Base-by-base conservation (phyloP, 2,113 vertebrate genomes). In the Xiphias gladius region DNA sequence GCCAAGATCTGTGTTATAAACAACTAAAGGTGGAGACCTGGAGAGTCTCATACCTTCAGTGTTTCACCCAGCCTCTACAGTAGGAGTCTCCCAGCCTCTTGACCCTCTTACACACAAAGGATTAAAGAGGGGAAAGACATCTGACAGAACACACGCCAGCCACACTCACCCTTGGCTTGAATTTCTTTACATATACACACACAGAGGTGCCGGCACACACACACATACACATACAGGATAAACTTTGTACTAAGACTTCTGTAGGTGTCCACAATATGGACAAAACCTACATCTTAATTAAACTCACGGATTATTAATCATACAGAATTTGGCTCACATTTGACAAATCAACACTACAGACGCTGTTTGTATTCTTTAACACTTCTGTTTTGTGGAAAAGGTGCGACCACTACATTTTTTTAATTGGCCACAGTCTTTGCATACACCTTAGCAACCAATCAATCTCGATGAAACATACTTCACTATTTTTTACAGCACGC, bases 101-200 rank as follows among this genome's bases (percentile, higher is more conserved):
- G 90, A 93, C 91, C 93, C 86, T 87, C 84, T 76, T 65, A 73
- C 79, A 88, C 85, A 91, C 86, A 93, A 88, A 93, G 86, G 92
- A 93, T 93, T 92, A 94, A 85, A 84, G 84, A 88, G 73, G 54
- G 73, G 66, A 85, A 76, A 91, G 58, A 80, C 85, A 50, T 88
- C 80, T 80, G 89, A 89, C 76, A 87, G 85, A 92, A 91, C 86
- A 76, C 90, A 89, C 83, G 73, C 90, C 91, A 85, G 84, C 57
- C 86, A 89, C 87, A 76, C 90, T 91, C 81, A 22, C 76, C 59
- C 73, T 75, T 67, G 78, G 75, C 61, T 76, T 55, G 61, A 77
- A 73, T 64, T 87, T 84, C 83, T 83, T 80, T 82, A 81, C 70
- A 84, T 50, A 85, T 43, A 50, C 69, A 66, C 73, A 43, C 26